Evolutionary conservation across 2,888 invertebrate genomes (phyloP), one percentile per base, ranked within the genome.

Genomic region (Epiblema foenella): DNA sequence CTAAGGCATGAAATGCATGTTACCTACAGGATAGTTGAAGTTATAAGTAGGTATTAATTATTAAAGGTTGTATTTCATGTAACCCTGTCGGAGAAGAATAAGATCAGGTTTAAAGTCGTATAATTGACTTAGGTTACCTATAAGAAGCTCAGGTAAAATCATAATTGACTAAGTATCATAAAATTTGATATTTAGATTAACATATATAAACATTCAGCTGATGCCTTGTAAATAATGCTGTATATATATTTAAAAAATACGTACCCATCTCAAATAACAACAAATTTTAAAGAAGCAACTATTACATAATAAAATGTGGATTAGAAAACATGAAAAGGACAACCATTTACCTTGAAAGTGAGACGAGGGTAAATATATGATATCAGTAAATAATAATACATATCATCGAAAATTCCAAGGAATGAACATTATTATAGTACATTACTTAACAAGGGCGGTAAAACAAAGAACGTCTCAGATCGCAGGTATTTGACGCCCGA

Each of bases 301-400:
- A 5, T 37, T 51, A n/a, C 4, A 37, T 24, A 54, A 39, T 8
- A 12, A 60, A 62, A 11, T 39, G 11, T 64, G n/a, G 39, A n/a
- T 29, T 42, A 29, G 42, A 29, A 1, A 29, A 57, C 46, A 80
- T 81, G 71, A 75, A 62, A 58, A 78, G 82, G 83, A 88, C 89
- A 87, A 88, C 87, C 88, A 77, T 84, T 82, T 83, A 85, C 88
- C 88, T 89, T 89, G 85, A 85, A 86, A 85, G 88, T 90, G 89
- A 89, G 89, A 83, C 87, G 84, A 85, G 79, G 81, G 80, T 81
- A 59, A 65, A 65, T 59, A 64, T 64, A 37, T 33, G 39, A 9
- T 24, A 54, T 10, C 15, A 24, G 12, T 3, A 46, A 24, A 65
- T 17, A 59, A 39, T 64, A 58, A 51, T 18, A 37, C 15, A 68